phyloP scores from a whole-genome alignment of 2,113 vertebrate species.

The Anguilla japonica region DNA sequence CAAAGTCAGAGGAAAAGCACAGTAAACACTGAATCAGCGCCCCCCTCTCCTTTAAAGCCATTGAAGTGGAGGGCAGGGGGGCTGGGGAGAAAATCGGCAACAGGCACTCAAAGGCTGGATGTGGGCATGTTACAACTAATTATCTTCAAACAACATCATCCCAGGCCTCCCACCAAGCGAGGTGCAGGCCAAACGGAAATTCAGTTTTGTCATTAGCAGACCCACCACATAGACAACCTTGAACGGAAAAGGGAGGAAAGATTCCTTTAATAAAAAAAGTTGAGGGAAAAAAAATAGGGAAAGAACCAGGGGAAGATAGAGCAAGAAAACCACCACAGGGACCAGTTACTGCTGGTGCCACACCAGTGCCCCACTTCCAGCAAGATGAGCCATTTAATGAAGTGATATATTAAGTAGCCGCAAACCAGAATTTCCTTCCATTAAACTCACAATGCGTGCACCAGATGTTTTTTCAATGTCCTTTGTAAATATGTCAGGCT shows the following conservation, averaged over 20 bases:
- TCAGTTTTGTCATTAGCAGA: constrained; percentile 13
- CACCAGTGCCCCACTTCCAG: neutral
- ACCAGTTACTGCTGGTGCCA: neutral
- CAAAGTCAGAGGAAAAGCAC: neutral
- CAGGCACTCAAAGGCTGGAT: constrained; percentile 3
- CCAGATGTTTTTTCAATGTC: constrained; percentile 21
- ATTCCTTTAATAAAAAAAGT: neutral
- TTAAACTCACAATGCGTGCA: neutral
- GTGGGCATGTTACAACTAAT: constrained; percentile 22
- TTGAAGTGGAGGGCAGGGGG: neutral
- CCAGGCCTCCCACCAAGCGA: constrained; percentile 19
- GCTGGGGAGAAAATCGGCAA: neutral
- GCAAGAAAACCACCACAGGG: neutral
- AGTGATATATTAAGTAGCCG: neutral
- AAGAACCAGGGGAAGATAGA: neutral
- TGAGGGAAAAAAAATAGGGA: neutral
- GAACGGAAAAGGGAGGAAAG: neutral
- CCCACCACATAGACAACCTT: constrained; percentile 18
- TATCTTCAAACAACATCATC: constrained; percentile 12
- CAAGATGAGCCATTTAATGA: constrained; percentile 3
- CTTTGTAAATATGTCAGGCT: constrained; percentile 25
- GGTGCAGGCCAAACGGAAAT: neutral
- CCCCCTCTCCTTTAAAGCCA: constrained; percentile 14
- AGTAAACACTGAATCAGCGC: constrained; percentile 14
- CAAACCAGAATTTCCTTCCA: neutral